Base-by-base conservation (phyloP, 2,113 vertebrate species). In the Rhipidura dahli region DNA sequence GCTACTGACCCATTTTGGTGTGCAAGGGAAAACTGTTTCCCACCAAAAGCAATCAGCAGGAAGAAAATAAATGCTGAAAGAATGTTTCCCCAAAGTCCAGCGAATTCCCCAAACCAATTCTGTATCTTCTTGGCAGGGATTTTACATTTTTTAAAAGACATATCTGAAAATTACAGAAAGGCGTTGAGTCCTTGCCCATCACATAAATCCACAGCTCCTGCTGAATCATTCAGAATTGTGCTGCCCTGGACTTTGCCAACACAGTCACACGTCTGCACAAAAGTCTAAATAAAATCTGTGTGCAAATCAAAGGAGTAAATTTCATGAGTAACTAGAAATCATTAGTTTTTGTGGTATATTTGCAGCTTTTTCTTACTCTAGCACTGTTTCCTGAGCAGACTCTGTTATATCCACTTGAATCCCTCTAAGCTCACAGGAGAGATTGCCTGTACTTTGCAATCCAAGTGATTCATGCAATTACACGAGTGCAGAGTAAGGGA, bases 161-260 rank as follows among this genome's bases (percentile, higher is more conserved):
- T 89, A 91, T 89, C 83, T 91, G 89, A 94, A 95, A 94, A 89
- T 89, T 94, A 71, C 76, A 92, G 94, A 77, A 89, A 89, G 65
- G 61, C 83, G 57, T 6, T 51, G 91, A 76, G 77, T 84, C 65
- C n/a, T 69, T 82, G 81, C 86, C 91, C 71, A 50, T 89, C 57
- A 20, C 82, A 72, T 51, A 94, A 95, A 95, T 87, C 89, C 8
- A 0, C 65, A 75, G 40, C 24, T 93, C 73, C 51, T 15, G 1
- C 53, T 91, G 93, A 92, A 79, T 94, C 87, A 51, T 17, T 76
- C 7, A 0, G 23, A 45, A 64, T 2, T 77, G 49, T 28, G 51
- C 80, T 81, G 73, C 73, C 61, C 31, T 53, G 72, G 49, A 71
- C 71, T 51, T 81, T 30, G 76, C 56, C 78, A 73, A 78, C 0